Base-by-base conservation (phyloP, 1,140 invertebrate species). In the Xylocopa sonorina region DNA sequence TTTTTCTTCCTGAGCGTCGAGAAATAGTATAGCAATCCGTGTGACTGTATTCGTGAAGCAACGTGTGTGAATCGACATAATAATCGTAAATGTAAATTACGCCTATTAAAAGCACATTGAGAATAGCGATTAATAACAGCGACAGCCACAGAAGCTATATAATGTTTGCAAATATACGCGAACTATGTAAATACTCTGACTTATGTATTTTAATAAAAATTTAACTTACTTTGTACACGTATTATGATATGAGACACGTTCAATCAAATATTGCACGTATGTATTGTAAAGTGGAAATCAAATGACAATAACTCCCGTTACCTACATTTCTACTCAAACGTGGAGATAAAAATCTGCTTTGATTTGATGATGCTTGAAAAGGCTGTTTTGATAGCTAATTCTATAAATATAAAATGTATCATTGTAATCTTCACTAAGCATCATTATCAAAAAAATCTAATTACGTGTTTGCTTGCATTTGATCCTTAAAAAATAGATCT, bases 81-180 rank as follows among this genome's bases (percentile, higher is more conserved):
- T 55, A 81, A 77, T 53, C 76, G 51, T 77, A 34, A 69, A 74
- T 74, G 57, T 81, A 75, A 38, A 57, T 76, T 71, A 83, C 50
- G 77, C 43, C 80, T 78, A 85, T 79, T 75, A 71, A 79, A 82
- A 85, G 84, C 84, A 82, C 83, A 82, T 66, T 74, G 43, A 86
- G 38, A 81, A 58, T 81, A 85, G 83, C 83, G 57, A 82, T 82
- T 84, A 80, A 84, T 81, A 84, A 78, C 68, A 85, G 79, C 83
- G 53, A 82, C 84, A 86, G 84, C 83, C 79, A 86, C 84, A 85
- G 41, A 86, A 86, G 84, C 84, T 74, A 85, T 74, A 85, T 72
- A 72, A 38, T 24, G 55, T 84, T 76, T 58, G 64, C 46, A 74
- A 77, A 82, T 84, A 51, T 75, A 62, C 63, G 63, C 62, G 76